Base-by-base conservation (phyloP, 2,888 invertebrate species). In the Proisotoma minuta region DNA sequence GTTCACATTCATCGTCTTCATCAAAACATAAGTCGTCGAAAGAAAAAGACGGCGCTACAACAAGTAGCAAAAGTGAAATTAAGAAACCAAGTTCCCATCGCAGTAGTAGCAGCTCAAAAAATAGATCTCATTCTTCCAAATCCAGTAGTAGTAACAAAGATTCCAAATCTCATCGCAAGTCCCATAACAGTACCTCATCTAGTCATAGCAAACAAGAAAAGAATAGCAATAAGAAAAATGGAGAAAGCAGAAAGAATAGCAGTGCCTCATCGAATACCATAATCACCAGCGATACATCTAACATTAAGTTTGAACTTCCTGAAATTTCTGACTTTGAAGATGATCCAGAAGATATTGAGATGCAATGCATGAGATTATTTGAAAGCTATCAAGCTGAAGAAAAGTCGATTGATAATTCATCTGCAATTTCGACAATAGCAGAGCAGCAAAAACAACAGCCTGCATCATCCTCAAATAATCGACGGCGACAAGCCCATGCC, bases 291-390 rank as follows among this genome's bases (percentile, higher is more conserved):
- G 54, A 65, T 1, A 47, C 52, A 26, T 28, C 40, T 53, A 10
- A 24, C 28, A 40, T 50, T 48, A 49, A 28, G 48, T 5, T 10
- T 18, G n/a, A 5, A 10, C 10, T 10, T 10, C 20, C 47, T n/a
- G 12, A 57, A 27, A 54, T 53, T 12, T 59, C 59, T 48, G 84
- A 86, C 75, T 85, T 86, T 71, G 85, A 75, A 39, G 66, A 74
- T 26, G 74, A 75, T 56, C 77, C 77, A 18, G 75, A 84, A 68
- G 84, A 87, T 69, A 85, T 90, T 63, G 85, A 87, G 75, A 84
- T 87, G 73, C 90, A 93, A 78, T 93, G 93, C 77, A 85, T 88
- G 75, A 86, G 84, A 79, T 91, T 93, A 74, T 93, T 91, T 78
- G 88, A 90, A 78, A 89, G 91, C 78, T 85, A 87, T 78, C 84